phyloP scores from a whole-genome alignment of 2,888 invertebrate species.

The Melipona beecheii region DNA sequence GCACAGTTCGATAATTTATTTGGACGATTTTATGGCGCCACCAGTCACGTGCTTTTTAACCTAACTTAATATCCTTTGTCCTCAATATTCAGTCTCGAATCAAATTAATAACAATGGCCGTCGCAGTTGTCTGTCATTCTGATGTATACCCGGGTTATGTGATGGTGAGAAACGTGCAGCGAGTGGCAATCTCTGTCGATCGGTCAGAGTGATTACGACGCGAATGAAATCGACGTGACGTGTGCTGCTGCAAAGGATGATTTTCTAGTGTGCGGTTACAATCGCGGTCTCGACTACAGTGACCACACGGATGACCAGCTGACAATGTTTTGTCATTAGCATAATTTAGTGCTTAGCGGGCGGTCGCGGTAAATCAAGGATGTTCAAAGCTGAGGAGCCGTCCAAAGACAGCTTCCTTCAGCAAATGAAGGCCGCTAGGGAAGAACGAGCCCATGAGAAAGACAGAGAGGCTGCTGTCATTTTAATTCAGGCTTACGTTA shows the following conservation, averaged over 20 bases:
- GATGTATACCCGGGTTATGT: conserved; percentile 62
- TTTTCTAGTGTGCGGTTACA: conserved; percentile 55
- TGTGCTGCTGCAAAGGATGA: conserved; percentile 47
- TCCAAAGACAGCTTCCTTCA: conserved; percentile 93
- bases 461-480: conserved; percentile 90
- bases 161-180: conserved; percentile 65
- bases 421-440: conserved; percentile 95
- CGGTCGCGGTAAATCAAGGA: conserved; percentile 76
- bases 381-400: conserved; percentile 88
- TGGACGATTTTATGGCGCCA: conserved; percentile 54
- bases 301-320: conserved; percentile 70
- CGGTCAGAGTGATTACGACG: conserved; percentile 44
- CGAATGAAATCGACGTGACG: conserved; percentile 40
- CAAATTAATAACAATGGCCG: conserved; percentile 77
- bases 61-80: conserved; percentile 70
- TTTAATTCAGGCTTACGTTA: conserved; percentile 90
- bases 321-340: conserved; percentile 74
- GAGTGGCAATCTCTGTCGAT: conserved; percentile 53
- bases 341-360: conserved; percentile 65
- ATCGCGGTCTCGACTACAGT: conserved; percentile 55
- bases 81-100: conserved; percentile 59
- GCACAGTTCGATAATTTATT: conserved; percentile 38
- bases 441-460: conserved; percentile 94
- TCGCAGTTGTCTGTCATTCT: conserved; percentile 74
- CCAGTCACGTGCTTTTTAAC: conserved; percentile 62